Percentiles rank a stretch among this genome's conserved stretches.
Conservation (phyloP, 2,113 vertebrate genomes). For the Sinocyclocheilus maitianheensis region DNA sequence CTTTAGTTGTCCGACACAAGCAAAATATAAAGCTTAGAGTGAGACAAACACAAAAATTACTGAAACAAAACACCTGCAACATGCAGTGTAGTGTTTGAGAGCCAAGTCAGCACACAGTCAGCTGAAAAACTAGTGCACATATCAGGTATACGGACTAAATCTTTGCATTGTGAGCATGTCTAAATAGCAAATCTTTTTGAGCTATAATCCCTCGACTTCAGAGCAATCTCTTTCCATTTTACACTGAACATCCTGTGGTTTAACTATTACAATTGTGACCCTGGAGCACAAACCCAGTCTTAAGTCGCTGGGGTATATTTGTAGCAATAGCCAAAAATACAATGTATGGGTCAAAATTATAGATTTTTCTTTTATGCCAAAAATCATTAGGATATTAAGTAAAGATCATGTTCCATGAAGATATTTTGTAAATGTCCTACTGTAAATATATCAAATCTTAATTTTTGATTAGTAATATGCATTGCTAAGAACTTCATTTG, state of each 20-base stretch:
- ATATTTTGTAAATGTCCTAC: too few species aligned
- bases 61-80: not conserved
- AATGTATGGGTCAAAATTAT: too few species aligned
- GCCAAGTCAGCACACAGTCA: conserved; percentile 5
- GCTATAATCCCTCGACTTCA: not conserved
- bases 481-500: too few species aligned
- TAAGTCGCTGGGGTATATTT: too few species aligned
- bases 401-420: too few species aligned
- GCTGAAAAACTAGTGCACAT: not conserved
- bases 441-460: too few species aligned
- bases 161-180: not conserved
- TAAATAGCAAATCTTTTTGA: not conserved
- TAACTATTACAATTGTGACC: not conserved
- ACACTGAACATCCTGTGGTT: not conserved
- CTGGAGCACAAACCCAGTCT: too few species aligned
- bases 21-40: not conserved
- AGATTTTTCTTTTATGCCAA: too few species aligned
- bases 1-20: not conserved
- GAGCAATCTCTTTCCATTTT: not conserved
- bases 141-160: not conserved
- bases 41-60: not conserved
- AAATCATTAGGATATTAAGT: too few species aligned
- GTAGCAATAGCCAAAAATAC: too few species aligned
- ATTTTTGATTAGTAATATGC: too few species aligned
- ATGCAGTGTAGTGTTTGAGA: not conserved